Base-by-base conservation (phyloP, 2,797 vertebrate genomes). In the Coluber constrictor region DNA sequence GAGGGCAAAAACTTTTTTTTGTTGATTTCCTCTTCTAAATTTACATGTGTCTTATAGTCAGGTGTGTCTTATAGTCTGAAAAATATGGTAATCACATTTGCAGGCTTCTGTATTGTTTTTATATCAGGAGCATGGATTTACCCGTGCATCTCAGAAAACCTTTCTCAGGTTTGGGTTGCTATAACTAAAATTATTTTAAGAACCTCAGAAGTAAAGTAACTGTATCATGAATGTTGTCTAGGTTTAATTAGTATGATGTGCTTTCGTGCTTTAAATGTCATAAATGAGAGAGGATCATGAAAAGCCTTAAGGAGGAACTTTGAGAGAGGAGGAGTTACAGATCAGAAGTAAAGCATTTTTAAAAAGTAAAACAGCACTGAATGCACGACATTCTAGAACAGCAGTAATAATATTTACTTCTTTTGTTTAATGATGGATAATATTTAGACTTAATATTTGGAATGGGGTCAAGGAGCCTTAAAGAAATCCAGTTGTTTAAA, bases 71-170 rank as follows among this genome's bases (percentile, higher is more conserved):
- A 51, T 51, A 51, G 47, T 51, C 47, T 51, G 47, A 51, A 51
- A 51, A 51, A 51, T 8, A 51, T 1, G 43, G 5, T 51, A 55
- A 0, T 95, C 87, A 3, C 0, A 70, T 23, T 55, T 55, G 83
- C 70, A 89, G 89, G 91, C 55, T 94, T 5, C 56, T 55, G 23
- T 93, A 88, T 88, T 0, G 25, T 57, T 89, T 95, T 94, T 94
- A 37, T 25, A 86, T 0, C 1, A 91, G n/a, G 91, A 91, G 27
- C 83, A 91, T 86, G 3, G 47, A 32, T 59, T 59, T 94, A 93
- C 57, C n/a, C 94, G 57, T 88, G 86, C 20, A 32, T 88, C 86
- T 91, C 6, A 23, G 59, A 32, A 93, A 87, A 2, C 61, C 55
- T 13, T 18, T 27, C 9, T 63, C 5, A 60, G 20, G 1, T 88